Evolutionary conservation across 2,113 vertebrate species (phyloP).

Genomic region (Acrocephalus kingi): DNA sequence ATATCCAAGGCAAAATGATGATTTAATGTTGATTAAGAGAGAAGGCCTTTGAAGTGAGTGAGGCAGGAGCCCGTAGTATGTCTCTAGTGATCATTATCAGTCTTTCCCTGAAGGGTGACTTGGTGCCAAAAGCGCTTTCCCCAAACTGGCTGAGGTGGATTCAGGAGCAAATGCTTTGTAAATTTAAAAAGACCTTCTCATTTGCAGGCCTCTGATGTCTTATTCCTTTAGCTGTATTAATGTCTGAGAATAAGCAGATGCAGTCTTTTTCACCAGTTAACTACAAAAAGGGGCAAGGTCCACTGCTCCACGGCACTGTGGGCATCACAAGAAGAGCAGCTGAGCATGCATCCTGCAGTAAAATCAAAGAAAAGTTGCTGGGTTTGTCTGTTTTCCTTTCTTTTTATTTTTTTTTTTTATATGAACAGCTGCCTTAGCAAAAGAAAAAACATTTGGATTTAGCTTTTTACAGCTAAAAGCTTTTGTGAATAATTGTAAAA

Average conservation of each 20-base stretch:
- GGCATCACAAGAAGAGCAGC: conserved; percentile 60
- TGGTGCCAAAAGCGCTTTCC: conserved; percentile 80
- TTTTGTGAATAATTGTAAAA: conserved; percentile 43
- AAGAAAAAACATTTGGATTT: conserved; percentile 24
- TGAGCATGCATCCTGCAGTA: conserved; percentile 54
- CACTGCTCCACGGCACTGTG: conserved; percentile 29
- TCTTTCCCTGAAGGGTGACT: conserved; percentile 78
- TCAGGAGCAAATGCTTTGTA: conserved; percentile 78
- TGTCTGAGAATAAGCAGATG: conserved; percentile 85
- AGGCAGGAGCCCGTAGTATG: conserved; percentile 74
- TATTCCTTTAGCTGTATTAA: conserved; percentile 79
- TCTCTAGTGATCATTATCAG: conserved; percentile 82
- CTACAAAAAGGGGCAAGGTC: conserved; percentile 72
- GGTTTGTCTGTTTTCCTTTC: not conserved
- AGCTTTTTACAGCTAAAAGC: conserved; percentile 28
- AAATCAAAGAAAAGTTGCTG: conserved; percentile 67
- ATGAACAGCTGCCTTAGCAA: conserved; percentile 54
- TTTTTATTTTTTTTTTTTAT: not conserved
- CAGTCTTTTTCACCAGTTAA: conserved; percentile 72
- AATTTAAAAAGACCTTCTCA: conserved; percentile 79
- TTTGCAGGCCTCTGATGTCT: conserved; percentile 81
- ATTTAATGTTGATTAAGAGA: conserved; percentile 84
- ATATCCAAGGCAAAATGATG: conserved; percentile 77
- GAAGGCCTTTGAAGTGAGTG: conserved; percentile 79
- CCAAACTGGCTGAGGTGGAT: conserved; percentile 78